Conservation (phyloP, 2,888 invertebrate genomes). For the Sarcophaga subvicina region DNA sequence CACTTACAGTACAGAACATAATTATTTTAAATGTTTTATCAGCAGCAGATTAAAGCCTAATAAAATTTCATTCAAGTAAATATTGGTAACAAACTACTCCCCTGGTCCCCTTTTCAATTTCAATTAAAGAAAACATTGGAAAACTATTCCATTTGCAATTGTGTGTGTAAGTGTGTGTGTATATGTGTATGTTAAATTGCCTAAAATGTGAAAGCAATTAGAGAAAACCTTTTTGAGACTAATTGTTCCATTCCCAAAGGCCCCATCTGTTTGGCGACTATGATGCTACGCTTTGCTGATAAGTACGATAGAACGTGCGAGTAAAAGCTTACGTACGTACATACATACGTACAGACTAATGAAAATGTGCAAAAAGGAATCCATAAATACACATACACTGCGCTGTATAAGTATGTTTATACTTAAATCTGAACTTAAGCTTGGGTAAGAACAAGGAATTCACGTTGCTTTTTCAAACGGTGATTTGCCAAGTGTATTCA, state of each 20-base stretch:
- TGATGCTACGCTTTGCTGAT: neutral
- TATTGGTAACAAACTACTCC: too few relatives aligned
- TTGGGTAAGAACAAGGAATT: neutral
- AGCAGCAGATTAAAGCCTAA: too few relatives aligned
- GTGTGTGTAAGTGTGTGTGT: neutral
- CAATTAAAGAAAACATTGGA: neutral
- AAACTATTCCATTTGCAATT: slow-evolving; percentile 41
- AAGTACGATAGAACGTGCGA: neutral
- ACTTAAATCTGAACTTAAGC: too few relatives aligned
- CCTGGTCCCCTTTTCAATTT: too few relatives aligned
- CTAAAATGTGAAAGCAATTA: slow-evolving; percentile 67
- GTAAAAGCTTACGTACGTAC: neutral
- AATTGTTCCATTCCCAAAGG: slow-evolving; percentile 63
- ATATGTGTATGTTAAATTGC: slow-evolving; percentile 48
- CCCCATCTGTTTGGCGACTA: slow-evolving; percentile 35
- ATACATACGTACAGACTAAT: slow-evolving; percentile 23
- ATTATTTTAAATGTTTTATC: too few relatives aligned
- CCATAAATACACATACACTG: slow-evolving; percentile 34
- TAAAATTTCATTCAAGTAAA: too few relatives aligned
- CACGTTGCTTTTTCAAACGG: neutral
- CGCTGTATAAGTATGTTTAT: too few relatives aligned
- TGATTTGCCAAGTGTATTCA: too few relatives aligned
- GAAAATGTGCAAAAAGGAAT: slow-evolving; percentile 50
- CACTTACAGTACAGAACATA: too few relatives aligned
- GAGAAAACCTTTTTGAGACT: slow-evolving; percentile 60